These are phyloP conservation scores for Centruroides sculpturatus DNA, from an alignment of 1,140 invertebrate genomes.

Conservation along the genomic window DNA sequence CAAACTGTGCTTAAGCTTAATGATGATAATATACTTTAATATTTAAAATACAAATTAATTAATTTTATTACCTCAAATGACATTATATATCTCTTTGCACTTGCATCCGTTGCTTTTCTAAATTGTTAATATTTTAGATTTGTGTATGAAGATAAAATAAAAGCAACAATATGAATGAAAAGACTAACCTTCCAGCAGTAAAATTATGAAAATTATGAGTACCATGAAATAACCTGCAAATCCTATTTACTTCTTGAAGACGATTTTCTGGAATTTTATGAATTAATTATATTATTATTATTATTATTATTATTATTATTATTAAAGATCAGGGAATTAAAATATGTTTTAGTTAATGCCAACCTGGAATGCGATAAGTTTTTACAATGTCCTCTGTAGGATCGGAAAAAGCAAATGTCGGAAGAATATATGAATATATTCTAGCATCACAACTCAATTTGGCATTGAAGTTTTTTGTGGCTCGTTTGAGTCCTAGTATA, in stretches of 20 bases:
- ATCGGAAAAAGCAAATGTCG: constrained; percentile 75
- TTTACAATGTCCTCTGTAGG: constrained; percentile 38
- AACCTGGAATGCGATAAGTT: constrained; percentile 46
- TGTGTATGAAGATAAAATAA: not conserved
- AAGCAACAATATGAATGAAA: not conserved
- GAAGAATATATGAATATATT: constrained; percentile 86
- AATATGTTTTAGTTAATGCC: not conserved
- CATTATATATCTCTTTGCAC: constrained; percentile 72
- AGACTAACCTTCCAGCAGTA: constrained; percentile 68
- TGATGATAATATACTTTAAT: no score
- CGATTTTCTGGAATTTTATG: no score
- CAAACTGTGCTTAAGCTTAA: no score
- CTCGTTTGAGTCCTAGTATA: constrained; percentile 47
- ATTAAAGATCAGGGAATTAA: no score
- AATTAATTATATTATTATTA: no score
- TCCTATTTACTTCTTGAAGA: constrained; percentile 43
- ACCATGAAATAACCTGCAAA: constrained; percentile 61
- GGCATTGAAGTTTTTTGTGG: constrained; percentile 85
- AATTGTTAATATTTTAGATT: not conserved
- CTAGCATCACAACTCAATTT: constrained; percentile 78
- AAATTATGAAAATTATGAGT: constrained; percentile 97
- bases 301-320: no score
- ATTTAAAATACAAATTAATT: no score
- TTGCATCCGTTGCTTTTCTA: constrained; percentile 65
- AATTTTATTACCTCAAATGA: constrained; percentile 20